phyloP scores from a whole-genome alignment of 2,113 vertebrate species.

The Gavialis gangeticus region DNA sequence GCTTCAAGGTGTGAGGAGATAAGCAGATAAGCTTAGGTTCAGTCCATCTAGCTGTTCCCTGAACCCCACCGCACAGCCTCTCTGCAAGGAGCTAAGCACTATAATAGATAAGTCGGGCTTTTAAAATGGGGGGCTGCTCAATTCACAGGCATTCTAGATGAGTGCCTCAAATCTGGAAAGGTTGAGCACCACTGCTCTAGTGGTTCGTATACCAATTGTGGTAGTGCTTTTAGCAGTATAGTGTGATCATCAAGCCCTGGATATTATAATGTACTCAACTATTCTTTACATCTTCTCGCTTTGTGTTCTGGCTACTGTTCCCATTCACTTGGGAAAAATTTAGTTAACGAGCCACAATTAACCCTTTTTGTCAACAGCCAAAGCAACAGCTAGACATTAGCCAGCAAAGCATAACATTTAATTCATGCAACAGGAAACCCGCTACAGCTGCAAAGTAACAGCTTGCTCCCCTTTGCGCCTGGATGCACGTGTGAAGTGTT shows the following conservation, averaged over 20 bases:
- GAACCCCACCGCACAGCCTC: no score
- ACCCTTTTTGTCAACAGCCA: background rate
- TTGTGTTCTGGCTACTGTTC: background rate
- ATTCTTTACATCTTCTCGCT: background rate
- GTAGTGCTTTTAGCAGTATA: background rate
- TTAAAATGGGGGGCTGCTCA: no score
- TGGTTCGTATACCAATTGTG: no score
- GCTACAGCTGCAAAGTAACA: background rate
- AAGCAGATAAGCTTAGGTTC: background rate
- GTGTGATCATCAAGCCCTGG: background rate
- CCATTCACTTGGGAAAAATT: background rate
- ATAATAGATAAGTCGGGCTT: no score
- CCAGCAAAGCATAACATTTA: background rate
- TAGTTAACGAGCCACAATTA: no score
- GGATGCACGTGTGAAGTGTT: background rate
- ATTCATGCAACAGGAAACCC: background rate
- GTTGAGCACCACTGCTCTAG: no score
- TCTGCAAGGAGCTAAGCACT: no score
- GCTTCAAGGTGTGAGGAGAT: background rate
- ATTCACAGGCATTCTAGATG: no score
- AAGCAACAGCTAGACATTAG: rapidly evolving
- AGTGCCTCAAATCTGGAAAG: no score
- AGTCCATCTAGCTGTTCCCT: no score
- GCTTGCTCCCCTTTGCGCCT: conserved; percentile 42
- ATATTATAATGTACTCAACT: background rate